Conservation (phyloP, 1,140 invertebrate genomes). For the Antheraea mylitta region DNA sequence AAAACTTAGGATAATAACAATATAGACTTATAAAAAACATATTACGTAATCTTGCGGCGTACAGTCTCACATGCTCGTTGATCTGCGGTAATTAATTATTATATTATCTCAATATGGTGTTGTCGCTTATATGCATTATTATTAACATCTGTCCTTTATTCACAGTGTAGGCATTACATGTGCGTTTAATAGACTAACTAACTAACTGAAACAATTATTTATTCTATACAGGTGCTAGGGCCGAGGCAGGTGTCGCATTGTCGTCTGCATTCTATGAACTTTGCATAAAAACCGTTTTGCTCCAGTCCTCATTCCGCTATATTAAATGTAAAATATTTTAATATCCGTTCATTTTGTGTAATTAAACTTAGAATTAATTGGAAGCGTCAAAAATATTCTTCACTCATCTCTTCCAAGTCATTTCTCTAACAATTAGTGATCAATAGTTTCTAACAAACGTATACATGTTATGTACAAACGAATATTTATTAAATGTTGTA, state of each 20-base stretch:
- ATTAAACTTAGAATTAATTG: too few species aligned
- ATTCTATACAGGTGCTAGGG: conserved; percentile 64
- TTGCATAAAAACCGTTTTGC: conserved; percentile 65
- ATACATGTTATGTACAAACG: too few species aligned
- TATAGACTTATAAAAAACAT: not conserved
- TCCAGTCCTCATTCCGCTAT: conserved; percentile 27
- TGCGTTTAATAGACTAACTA: conserved; percentile 27
- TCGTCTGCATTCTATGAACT: conserved; percentile 62
- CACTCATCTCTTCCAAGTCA: too few species aligned
- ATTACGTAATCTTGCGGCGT: not conserved
- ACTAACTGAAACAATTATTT: conserved; percentile 55
- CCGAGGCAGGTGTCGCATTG: conserved; percentile 66
- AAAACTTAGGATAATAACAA: not conserved
- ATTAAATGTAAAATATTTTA: conserved; percentile 8
- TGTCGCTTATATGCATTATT: not conserved
- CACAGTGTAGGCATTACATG: not conserved
- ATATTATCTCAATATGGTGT: not conserved
- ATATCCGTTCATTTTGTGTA: not conserved
- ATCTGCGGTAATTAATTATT: not conserved
- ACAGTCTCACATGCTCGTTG: not conserved
- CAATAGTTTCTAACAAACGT: too few species aligned
- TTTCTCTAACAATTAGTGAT: too few species aligned
- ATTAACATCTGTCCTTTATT: not conserved
- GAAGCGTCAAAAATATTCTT: too few species aligned
- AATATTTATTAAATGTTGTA: too few species aligned